Base-by-base conservation (phyloP, 2,797 vertebrate genomes). In the Leptatherina wallacei region DNA sequence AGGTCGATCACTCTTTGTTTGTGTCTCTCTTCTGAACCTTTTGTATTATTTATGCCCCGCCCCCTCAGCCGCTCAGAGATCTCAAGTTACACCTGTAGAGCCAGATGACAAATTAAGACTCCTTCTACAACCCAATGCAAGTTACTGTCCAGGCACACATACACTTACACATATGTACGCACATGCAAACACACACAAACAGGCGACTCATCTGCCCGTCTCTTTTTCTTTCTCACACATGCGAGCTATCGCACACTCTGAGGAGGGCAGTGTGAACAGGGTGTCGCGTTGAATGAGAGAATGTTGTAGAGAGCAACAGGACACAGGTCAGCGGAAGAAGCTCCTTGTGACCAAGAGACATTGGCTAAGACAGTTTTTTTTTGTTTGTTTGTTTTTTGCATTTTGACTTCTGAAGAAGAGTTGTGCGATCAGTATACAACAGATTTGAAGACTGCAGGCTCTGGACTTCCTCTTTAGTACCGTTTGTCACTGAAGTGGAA, bases 81-180 rank as follows among this genome's bases (percentile, higher is more conserved):
- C 92, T 94, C 88, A 0, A 65, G 86, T 93, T 94, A 93, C 92
- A 92, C 87, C 91, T 91, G 88, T 90, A 72, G 87, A 90, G 88
- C 90, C 83, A 90, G 85, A 91, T 93, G 91, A 94, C 93, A 93
- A 94, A 94, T 94, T 93, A 94, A 95, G 93, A 91, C 90, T 94
- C 91, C 92, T 94, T 94, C 89, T 85, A 87, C 78, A 44, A 83
- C 70, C 52, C 13, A 71, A 55, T 73, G 58, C 85, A 84, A 88
- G 90, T 82, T 90, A 88, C 86, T 84, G 81, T 80, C 79, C 67
- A 49, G 74, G 80, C 77, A 67, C 80, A 83, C 59, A 30, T 69
- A 67, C 20, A 59, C 42, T 29, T 73, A 66, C 82, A 68, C 69
- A 38, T 70, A 65, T 47, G 35, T 61, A 58, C 49, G 52, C 59